A percentile compares a stretch with the other conserved stretches of the same genome.
Evolutionary conservation across 2,797 vertebrate species (phyloP).

Genomic region (Leptoclinus maculatus): DNA sequence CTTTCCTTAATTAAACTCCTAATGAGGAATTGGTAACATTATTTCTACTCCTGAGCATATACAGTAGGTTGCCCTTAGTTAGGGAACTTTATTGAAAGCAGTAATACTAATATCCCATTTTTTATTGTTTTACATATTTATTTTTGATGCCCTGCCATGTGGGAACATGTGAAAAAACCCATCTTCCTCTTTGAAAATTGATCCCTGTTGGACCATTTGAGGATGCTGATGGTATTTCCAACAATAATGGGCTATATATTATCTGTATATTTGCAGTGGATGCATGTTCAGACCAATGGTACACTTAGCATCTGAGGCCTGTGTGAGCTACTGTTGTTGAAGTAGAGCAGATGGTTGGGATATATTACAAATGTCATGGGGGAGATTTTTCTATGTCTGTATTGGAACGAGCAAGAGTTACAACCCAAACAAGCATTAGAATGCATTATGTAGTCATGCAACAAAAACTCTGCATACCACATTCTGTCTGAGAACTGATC

Average conservation of each 20-base stretch:
- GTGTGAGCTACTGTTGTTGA: conserved; percentile 3
- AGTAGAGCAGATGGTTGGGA: conserved; percentile 44
- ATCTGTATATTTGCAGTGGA: conserved; percentile 19
- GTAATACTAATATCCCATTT: neutral
- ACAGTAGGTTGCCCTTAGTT: conserved; percentile 37
- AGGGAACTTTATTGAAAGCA: conserved; percentile 27
- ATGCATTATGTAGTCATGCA: conserved; percentile 5
- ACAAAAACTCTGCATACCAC: neutral
- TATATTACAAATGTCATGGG: conserved; percentile 36
- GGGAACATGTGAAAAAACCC: conserved; percentile 26
- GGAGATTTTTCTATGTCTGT: neutral
- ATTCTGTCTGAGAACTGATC: conserved; percentile 7
- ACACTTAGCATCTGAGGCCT: conserved; percentile 22
- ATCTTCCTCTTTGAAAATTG: conserved; percentile 19
- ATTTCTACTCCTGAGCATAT: neutral
- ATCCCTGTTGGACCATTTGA: conserved; percentile 23
- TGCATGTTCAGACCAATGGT: conserved; percentile 27
- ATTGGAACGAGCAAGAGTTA: conserved; percentile 6
- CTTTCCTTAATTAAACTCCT: neutral
- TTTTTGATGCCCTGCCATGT: conserved; percentile 7
- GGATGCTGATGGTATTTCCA: neutral
- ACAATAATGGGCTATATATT: conserved; percentile 34
- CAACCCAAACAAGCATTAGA: conserved; percentile 16
- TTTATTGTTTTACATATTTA: conserved; percentile 14
- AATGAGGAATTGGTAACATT: neutral